phyloP scores from a whole-genome alignment of 2,113 vertebrate genomes.

The Takifugu bimaculatus region DNA sequence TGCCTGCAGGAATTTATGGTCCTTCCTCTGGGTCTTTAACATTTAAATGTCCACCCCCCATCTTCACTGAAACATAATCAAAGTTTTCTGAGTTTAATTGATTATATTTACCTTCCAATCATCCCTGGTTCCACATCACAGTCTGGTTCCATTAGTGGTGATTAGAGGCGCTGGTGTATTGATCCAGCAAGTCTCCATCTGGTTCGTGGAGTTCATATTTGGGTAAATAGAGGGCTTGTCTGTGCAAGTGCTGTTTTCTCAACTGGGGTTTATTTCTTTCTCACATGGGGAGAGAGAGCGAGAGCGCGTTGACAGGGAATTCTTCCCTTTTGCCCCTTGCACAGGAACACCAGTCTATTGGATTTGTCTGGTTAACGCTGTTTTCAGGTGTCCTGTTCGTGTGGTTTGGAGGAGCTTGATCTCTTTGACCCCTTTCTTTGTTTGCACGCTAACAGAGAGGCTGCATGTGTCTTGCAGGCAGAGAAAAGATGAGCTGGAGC shows the following conservation, averaged over 20 bases:
- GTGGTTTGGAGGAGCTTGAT: not conserved
- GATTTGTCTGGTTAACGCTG: too few relatives aligned
- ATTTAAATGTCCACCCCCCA: too few relatives aligned
- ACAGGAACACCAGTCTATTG: not conserved
- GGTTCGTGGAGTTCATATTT: too few relatives aligned
- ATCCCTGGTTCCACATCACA: too few relatives aligned
- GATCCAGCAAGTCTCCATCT: too few relatives aligned
- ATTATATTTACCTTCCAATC: too few relatives aligned
- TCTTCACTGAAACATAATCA: not conserved
- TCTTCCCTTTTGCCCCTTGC: too few relatives aligned
- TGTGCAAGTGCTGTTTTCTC: not conserved
- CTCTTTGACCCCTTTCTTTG: not conserved
- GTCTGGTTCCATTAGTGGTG: too few relatives aligned
- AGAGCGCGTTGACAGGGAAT: not conserved
- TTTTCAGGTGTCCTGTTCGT: not conserved
- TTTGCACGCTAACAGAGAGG: conserved; percentile 6
- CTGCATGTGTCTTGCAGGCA: conserved; percentile 74
- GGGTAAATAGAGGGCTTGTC: not conserved
- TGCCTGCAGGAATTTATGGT: too few relatives aligned
- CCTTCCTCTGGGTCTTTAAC: too few relatives aligned
- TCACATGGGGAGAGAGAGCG: not conserved
- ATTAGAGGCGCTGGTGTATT: too few relatives aligned
- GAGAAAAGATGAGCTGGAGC: conserved; percentile 93
- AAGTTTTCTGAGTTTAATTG: too few relatives aligned
- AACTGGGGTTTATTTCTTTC: not conserved